Evolutionary conservation across 2,113 vertebrate species (phyloP), one percentile per base, ranked within the genome.

Genomic region (Pterocles burchelli): DNA sequence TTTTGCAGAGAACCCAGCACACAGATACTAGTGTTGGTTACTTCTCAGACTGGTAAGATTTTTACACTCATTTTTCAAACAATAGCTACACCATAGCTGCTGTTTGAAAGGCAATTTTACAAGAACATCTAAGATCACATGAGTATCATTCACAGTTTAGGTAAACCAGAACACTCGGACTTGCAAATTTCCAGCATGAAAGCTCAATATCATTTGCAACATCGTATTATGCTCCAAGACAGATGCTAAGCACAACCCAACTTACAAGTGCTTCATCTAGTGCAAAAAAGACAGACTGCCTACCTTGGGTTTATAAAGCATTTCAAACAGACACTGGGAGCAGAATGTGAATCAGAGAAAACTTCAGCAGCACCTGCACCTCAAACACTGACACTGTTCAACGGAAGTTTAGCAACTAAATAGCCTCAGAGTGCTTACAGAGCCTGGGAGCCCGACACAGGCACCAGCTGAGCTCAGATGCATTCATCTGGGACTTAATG

Each of bases 331-430:
- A 24, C 57, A 83, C 38, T 2, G 22, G 76, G 79, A 83, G 43
- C 36, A 62, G 83, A 85, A 83, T 52, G 31, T 7, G 59, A 76
- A 52, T 22, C 33, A 80, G 16, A 79, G 48, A 61, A 79, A 94
- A 86, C n/a, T 81, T 89, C 4, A 49, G 93, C 86, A 96, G 93
- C 95, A 96, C 93, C 91, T 94, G 95, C 83, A 57, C 19, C 75
- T 92, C 83, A 61, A 92, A 36, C n/a, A 20, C 71, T 61, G 79
- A 43, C 62, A 48, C 51, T 86, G 57, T 78, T 80, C 89, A 94
- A 54, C 25, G n/a, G 62, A 11, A n/a, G 59, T 77, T 95, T 92
- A 90, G 55, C 59, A 86, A 46, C 51, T 51, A 71, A 92, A 77
- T 13, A 90, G 90, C 31, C 45, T 25, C 1, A 1, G 8, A 77